Conservation (phyloP, 2,113 vertebrate genomes). For the Amphiprion ocellaris region DNA sequence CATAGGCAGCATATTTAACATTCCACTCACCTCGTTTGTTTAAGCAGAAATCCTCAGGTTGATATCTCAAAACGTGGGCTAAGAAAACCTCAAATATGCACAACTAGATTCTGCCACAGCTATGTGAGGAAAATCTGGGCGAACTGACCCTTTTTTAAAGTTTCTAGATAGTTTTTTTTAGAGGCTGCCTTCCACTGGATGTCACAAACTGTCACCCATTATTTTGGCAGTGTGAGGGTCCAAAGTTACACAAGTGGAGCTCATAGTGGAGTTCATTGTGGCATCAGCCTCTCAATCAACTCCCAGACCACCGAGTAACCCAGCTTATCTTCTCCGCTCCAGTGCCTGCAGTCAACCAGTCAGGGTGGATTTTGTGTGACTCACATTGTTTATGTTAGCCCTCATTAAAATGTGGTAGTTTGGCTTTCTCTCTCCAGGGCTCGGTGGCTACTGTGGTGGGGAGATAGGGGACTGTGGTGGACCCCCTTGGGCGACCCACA, state of each 20-base stretch:
- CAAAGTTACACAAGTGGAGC: conserved; percentile 4
- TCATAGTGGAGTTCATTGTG: conserved; percentile 49
- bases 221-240: conserved; percentile 8
- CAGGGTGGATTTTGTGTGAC: conserved; percentile 73
- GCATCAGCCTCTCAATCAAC: conserved; percentile 46
- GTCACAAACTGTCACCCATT: conserved; percentile 7
- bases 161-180: not conserved
- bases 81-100: not conserved
- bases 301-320: conserved; percentile 61
- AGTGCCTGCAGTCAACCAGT: conserved; percentile 75
- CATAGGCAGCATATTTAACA: conserved; percentile 6
- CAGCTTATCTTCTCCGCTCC: conserved; percentile 60
- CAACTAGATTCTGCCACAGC: not conserved
- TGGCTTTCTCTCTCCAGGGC: conserved; percentile 75
- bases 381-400: conserved; percentile 80
- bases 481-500: conserved; percentile 77
- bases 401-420: conserved; percentile 80
- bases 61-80: not conserved
- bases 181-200: not conserved
- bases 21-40: not conserved
- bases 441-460: conserved; percentile 77
- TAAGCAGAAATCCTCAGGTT: conserved; percentile 10
- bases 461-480: conserved; percentile 77
- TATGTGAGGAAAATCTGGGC: not conserved
- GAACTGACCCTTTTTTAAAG: not conserved